Base-by-base conservation (phyloP, 2,888 invertebrate species). In the Chamaedrilus cognettii region DNA sequence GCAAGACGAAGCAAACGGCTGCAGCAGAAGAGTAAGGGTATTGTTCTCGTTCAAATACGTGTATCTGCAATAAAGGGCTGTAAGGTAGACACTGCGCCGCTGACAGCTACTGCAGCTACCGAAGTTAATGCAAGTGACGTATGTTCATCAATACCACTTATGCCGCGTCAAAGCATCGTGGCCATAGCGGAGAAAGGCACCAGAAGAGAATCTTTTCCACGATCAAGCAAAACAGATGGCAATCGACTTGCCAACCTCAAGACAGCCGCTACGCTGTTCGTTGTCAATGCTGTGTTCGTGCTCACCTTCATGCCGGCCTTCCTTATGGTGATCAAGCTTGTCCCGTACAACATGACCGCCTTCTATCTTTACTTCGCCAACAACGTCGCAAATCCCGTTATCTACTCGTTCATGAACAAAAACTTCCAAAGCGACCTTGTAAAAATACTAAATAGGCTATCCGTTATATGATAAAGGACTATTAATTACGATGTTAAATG, bases 371-470 rank as follows among this genome's bases (percentile, higher is more conserved):
- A 83, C 70, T 83, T 81, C 68, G 75, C 79, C 56, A 83, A 83
- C 72, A 82, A 83, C 71, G 80, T 81, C 49, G 82, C 80, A 42
- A 83, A 83, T 73, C 82, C 83, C 1, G 77, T 83, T 64, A 83
- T 83, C 58, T 83, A 83, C 72, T 81, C 82, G 52, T 83, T 83
- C 68, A 79, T 83, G 77, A 83, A 83, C 76, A 77, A 79, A 67
- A 79, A 79, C 64, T 83, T 83, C 69, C 71, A 81, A 63, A 78
- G 79, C 60, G 82, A 83, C 57, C 70, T 83, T 30, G 77, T 75
- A 32, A 69, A 68, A 50, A 33, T 73, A 15, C 70, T 70, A n/a
- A n/a, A n/a, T n/a, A n/a, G n/a, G n/a, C n/a, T n/a, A n/a, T n/a
- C n/a, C n/a, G n/a, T n/a, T n/a, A n/a, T n/a, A n/a, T n/a, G n/a